Base-by-base conservation (phyloP, 2,113 vertebrate genomes). In the Pygoscelis antarcticus region DNA sequence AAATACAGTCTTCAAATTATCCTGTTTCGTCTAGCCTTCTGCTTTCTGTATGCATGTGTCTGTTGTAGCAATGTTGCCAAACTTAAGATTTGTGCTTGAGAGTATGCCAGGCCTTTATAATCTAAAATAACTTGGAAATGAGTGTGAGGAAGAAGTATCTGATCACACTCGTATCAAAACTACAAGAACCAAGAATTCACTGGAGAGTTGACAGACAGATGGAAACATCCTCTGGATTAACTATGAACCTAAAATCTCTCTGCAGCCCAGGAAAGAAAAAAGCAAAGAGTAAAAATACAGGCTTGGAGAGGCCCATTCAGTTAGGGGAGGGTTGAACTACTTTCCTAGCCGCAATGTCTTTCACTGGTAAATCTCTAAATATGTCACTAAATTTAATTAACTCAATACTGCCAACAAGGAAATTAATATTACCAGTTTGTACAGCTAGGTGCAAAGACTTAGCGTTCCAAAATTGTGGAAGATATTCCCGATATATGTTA, bases 1-100 rank as follows among this genome's bases (percentile, higher is more conserved):
- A 88, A 88, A 74, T 86, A 84, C 34, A 93, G 69, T 90, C 83
- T 94, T 94, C 60, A 76, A 68, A 71, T 94, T 75, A 87, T 40
- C 83, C 68, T 94, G 88, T 94, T 96, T 95, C 89, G 83, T 92
- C 92, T 97, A 89, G 83, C 57, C 25, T 70, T 68, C 55, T 95
- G 40, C 69, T 86, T 90, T 97, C 66, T 87, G 61, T 79, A 54
- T 84, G 80, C 57, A 16, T 87, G 16, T 83, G 62, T 95, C 65
- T 92, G 44, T 69, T 79, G 52, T 27, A 92, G 77, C 44, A 74
- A 13, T 55, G 71, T 92, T 94, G 76, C 83, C 80, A 85, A 64
- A 82, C 87, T 51, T 89, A 84, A 84, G 38, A 52, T 87, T 89
- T 92, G 44, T 72, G 40, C 27, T 76, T 95, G 89, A 93, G 25